Conservation (phyloP, 1,140 invertebrate genomes). For the Episyrphus balteatus region DNA sequence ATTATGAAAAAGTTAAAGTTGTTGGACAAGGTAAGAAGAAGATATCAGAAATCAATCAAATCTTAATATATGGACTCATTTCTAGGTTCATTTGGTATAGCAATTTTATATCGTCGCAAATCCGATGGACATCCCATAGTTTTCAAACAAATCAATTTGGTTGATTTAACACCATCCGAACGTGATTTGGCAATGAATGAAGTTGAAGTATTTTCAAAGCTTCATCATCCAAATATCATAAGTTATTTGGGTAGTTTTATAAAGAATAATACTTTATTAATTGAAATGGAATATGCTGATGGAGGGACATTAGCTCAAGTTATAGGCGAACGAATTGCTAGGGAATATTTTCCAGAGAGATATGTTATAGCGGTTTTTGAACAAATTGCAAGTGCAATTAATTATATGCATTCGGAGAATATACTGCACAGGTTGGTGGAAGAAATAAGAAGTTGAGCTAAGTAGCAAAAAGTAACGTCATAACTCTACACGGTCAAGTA, state of each 20-base stretch:
- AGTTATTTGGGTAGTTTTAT: slow-evolving; percentile 68
- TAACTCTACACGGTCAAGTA: too few relatives aligned
- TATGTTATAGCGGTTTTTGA: slow-evolving; percentile 55
- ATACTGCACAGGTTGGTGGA: slow-evolving; percentile 57
- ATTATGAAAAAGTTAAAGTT: slow-evolving; percentile 29
- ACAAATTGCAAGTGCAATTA: slow-evolving; percentile 59
- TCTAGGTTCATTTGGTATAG: slow-evolving; percentile 62
- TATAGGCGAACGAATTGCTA: slow-evolving; percentile 39
- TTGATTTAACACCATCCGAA: slow-evolving; percentile 55
- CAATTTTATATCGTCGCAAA: slow-evolving; percentile 56
- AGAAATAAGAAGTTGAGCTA: too few relatives aligned
- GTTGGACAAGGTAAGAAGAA: slow-evolving; percentile 21
- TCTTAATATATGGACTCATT: too few relatives aligned
- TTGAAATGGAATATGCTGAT: slow-evolving; percentile 75
- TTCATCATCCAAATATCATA: slow-evolving; percentile 66
- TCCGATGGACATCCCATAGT: slow-evolving; percentile 56
- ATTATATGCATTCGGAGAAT: slow-evolving; percentile 61
- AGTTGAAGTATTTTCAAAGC: slow-evolving; percentile 55
- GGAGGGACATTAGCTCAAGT: slow-evolving; percentile 60
- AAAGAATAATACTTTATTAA: slow-evolving; percentile 58
- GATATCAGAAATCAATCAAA: neutral
- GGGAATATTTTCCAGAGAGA: slow-evolving; percentile 41
- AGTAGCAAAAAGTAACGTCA: too few relatives aligned
- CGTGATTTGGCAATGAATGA: slow-evolving; percentile 66
- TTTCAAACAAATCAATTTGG: slow-evolving; percentile 66